These are phyloP conservation scores for Hanleya hanleyi DNA, from an alignment of 2,888 invertebrate species.

Conservation along the genomic window DNA sequence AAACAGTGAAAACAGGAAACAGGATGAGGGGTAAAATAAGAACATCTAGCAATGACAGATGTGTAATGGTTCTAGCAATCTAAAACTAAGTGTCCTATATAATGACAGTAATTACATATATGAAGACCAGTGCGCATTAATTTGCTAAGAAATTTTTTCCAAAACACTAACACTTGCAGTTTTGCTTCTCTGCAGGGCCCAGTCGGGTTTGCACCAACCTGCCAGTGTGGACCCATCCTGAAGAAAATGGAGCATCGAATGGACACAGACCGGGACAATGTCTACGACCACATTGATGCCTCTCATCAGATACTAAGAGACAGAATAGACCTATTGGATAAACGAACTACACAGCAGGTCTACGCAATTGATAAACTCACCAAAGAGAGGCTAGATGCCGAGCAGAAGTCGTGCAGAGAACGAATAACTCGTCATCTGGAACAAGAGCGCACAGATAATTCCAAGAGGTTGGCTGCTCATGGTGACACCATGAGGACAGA, in stretches of 20 bases:
- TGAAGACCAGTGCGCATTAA: no score
- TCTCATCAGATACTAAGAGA: conserved; percentile 87
- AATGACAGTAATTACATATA: no score
- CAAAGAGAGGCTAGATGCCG: conserved; percentile 80
- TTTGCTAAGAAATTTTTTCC: no score
- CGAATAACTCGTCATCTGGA: conserved; percentile 79
- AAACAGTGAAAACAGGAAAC: no score
- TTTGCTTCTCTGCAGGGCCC: conserved; percentile 82
- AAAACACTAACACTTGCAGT: no score
- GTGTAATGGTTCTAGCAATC: no score
- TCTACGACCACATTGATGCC: conserved; percentile 85
- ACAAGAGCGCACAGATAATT: conserved; percentile 77
- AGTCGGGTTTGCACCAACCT: conserved; percentile 83
- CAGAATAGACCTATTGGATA: conserved; percentile 86
- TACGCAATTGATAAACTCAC: conserved; percentile 57
- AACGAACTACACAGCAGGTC: conserved; percentile 72
- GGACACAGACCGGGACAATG: conserved; percentile 85
- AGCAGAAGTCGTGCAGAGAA: conserved; percentile 79
- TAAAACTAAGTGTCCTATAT: no score
- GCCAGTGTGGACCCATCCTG: conserved; percentile 94
- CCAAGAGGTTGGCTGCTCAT: conserved; percentile 59
- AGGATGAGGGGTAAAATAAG: no score
- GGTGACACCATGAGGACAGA: conserved; percentile 54
- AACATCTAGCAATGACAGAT: no score
- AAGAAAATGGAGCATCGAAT: conserved; percentile 87